Evolutionary conservation across 2,113 vertebrate genomes (phyloP).

Genomic region (Seriola quinqueradiata): DNA sequence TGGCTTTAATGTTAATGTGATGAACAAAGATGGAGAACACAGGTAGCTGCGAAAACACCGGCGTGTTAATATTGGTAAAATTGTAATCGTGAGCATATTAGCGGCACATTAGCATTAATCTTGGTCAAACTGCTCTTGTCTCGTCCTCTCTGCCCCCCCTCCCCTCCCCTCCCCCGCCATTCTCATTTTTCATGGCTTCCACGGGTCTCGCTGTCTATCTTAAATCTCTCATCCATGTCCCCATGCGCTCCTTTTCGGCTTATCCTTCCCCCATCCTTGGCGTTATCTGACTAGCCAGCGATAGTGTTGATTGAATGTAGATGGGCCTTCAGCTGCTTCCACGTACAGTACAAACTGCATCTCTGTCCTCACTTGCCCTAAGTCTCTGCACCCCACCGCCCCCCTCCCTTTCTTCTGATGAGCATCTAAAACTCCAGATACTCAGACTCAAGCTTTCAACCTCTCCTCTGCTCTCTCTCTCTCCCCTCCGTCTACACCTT

Average conservation of each 20-base stretch:
- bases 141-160: too few species aligned
- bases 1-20: too few species aligned
- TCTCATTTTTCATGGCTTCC: too few species aligned
- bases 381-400: background rate
- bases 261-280: background rate
- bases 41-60: too few species aligned
- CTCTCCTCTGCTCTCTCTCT: background rate
- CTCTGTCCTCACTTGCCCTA: background rate
- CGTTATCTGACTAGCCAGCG: background rate
- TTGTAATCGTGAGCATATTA: too few species aligned
- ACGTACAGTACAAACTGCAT: background rate
- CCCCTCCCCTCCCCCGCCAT: too few species aligned
- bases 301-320: background rate
- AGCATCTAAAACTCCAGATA: background rate
- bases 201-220: background rate
- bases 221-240: background rate
- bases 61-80: too few species aligned
- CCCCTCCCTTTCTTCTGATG: too few species aligned
- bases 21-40: too few species aligned
- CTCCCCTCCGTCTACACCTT: background rate
- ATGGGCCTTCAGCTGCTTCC: background rate
- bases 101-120: too few species aligned
- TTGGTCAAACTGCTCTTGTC: too few species aligned
- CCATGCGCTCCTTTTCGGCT: background rate
- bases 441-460: slow-evolving; percentile 7